These are phyloP conservation scores for Ptychobarbus kaznakovi DNA, from an alignment of 2,797 vertebrate genomes.

Conservation along the genomic window DNA sequence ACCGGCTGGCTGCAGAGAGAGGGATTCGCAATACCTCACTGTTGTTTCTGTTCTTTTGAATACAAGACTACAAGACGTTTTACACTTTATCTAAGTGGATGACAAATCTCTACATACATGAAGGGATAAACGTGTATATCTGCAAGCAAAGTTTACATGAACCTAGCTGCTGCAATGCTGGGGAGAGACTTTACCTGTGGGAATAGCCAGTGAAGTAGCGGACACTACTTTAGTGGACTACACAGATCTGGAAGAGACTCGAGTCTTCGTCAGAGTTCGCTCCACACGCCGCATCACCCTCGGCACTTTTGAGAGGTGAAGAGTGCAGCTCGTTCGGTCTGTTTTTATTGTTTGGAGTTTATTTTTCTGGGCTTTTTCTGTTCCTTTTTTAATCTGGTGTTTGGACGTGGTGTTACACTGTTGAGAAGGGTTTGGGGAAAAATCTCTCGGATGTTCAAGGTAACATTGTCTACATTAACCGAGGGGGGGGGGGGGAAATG, in stretches of 20 bases:
- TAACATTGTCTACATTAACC: slow-evolving; percentile 89
- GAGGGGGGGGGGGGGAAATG: slow-evolving; percentile 71
- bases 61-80: slow-evolving; percentile 89
- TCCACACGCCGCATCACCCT: slow-evolving; percentile 85
- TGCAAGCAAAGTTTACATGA: slow-evolving; percentile 97
- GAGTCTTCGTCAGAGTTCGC: slow-evolving; percentile 74
- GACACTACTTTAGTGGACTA: slow-evolving; percentile 70
- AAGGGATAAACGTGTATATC: slow-evolving; percentile 59
- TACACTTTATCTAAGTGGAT: slow-evolving; percentile 84
- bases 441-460: slow-evolving; percentile 85
- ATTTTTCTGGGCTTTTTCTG: slow-evolving; percentile 76
- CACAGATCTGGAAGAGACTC: slow-evolving; percentile 70
- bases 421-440: slow-evolving; percentile 78
- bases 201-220: slow-evolving; percentile 72
- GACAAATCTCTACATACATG: slow-evolving; percentile 61
- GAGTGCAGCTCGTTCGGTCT: slow-evolving; percentile 87
- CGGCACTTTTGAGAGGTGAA: slow-evolving; percentile 85
- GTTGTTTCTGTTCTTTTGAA: slow-evolving; percentile 84
- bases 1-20: slow-evolving; percentile 73
- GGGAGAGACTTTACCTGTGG: slow-evolving; percentile 80
- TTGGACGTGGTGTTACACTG: slow-evolving; percentile 88
- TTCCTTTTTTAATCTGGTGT: slow-evolving; percentile 84
- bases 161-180: slow-evolving; percentile 93
- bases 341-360: slow-evolving; percentile 72
- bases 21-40: slow-evolving; percentile 91